Conservation (phyloP, 2,797 vertebrate genomes). For the Onychomys leucogaster region DNA sequence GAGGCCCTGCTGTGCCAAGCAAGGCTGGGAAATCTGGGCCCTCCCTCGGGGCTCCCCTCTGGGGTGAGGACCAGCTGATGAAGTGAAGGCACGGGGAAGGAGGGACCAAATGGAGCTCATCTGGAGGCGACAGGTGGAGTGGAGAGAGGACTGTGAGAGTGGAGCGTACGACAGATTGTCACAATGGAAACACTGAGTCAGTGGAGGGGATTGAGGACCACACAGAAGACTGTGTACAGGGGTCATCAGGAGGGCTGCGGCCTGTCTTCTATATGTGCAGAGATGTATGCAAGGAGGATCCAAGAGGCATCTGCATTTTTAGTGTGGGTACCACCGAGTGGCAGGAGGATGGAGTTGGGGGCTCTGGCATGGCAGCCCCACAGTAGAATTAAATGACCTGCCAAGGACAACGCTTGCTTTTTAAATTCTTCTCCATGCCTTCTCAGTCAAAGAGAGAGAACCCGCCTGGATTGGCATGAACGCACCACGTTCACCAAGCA, state of each 20-base stretch:
- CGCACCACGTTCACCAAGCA: neutral
- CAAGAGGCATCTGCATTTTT: neutral
- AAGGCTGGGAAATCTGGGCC: neutral
- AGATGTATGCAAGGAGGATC: neutral
- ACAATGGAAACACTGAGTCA: neutral
- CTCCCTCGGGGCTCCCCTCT: neutral
- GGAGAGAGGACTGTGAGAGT: too few species aligned
- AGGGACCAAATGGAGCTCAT: neutral
- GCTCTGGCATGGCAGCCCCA: neutral
- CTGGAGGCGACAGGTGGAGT: neutral
- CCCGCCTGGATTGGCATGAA: neutral
- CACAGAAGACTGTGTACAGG: neutral
- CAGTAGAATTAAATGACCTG: neutral
- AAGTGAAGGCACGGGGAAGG: neutral
- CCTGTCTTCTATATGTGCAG: neutral
- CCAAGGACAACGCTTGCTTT: neutral
- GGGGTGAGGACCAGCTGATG: neutral
- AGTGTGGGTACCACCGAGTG: neutral
- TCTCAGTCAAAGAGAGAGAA: neutral
- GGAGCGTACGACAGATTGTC: neutral
- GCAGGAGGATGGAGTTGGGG: neutral
- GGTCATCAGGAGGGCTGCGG: neutral
- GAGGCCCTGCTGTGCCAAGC: conserved; percentile 18
- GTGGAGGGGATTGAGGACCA: neutral
- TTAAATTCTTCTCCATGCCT: neutral